A percentile compares a stretch with the other conserved stretches of the same genome.
Evolutionary conservation across 2,888 invertebrate species (phyloP).

Genomic region (Operophtera brumata): DNA sequence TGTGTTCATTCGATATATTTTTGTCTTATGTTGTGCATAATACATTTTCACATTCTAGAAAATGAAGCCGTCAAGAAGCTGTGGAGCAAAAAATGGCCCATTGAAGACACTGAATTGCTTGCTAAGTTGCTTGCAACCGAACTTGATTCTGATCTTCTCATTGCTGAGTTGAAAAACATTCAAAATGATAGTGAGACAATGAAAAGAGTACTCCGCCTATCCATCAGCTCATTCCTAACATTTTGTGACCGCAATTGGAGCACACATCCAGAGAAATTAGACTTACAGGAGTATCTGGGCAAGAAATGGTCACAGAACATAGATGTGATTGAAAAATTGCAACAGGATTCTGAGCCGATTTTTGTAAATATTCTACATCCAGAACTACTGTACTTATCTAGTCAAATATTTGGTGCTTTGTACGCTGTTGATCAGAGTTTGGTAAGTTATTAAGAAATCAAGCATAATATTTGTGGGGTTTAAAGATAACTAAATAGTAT

Average conservation of each 20-base stretch:
- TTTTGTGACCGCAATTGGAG: conserved; percentile 93
- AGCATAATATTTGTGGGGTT: too few species aligned
- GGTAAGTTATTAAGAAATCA: conserved; percentile 48
- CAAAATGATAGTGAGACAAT: conserved; percentile 38
- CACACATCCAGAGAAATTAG: conserved; percentile 81
- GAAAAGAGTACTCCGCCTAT: conserved; percentile 76
- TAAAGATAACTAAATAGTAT: too few species aligned
- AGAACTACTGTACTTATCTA: conserved; percentile 68
- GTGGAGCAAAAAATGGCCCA: conserved; percentile 60
- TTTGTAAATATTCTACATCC: conserved; percentile 83
- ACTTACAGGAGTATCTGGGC: conserved; percentile 63
- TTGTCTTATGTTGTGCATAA: too few species aligned
- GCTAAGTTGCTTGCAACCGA: conserved; percentile 53
- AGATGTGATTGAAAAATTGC: conserved; percentile 65
- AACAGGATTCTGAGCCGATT: conserved; percentile 84
- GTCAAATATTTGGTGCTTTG: conserved; percentile 61
- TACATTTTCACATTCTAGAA: conserved; percentile 39
- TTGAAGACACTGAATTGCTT: conserved; percentile 48
- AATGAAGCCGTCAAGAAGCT: conserved; percentile 48
- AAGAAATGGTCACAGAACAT: conserved; percentile 64
- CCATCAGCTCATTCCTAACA: conserved; percentile 83
- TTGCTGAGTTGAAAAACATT: conserved; percentile 45
- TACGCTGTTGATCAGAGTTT: conserved; percentile 55
- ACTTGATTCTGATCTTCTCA: conserved; percentile 49
- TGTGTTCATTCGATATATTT: not conserved